Evolutionary conservation across 2,888 invertebrate genomes (phyloP).

Genomic region (Abrostola triplasia): DNA sequence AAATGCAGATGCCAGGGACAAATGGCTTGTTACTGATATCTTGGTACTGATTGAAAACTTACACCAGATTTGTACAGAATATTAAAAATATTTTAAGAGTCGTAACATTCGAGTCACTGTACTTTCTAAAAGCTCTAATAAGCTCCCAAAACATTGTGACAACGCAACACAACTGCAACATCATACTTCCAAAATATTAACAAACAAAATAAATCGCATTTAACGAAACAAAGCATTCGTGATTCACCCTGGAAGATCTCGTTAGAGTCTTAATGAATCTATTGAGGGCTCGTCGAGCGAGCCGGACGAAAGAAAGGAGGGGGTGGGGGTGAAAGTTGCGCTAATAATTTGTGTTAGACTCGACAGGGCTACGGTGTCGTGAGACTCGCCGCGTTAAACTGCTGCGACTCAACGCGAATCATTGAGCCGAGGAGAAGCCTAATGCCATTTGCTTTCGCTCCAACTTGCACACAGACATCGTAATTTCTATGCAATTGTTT

Average conservation of each 20-base stretch:
- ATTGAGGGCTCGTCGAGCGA: slow-evolving; percentile 85
- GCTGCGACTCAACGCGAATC: slow-evolving; percentile 61
- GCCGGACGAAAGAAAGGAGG: slow-evolving; percentile 77
- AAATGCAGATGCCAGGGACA: too few relatives aligned
- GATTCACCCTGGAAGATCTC: slow-evolving; percentile 85
- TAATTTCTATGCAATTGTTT: slow-evolving; percentile 56
- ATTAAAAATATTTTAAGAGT: too few relatives aligned
- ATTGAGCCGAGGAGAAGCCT: slow-evolving; percentile 73
- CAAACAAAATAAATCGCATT: slow-evolving; percentile 84
- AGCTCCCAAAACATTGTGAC: slow-evolving; percentile 20
- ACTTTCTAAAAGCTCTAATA: slow-evolving; percentile 8
- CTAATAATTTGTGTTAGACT: slow-evolving; percentile 82
- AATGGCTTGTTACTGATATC: too few relatives aligned
- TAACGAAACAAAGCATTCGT: slow-evolving; percentile 84
- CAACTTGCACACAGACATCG: slow-evolving; percentile 65
- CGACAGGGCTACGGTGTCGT: slow-evolving; percentile 38
- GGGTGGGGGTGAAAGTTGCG: slow-evolving; percentile 73
- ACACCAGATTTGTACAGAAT: too few relatives aligned
- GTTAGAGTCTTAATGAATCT: slow-evolving; percentile 88
- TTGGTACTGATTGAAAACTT: too few relatives aligned
- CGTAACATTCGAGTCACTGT: too few relatives aligned
- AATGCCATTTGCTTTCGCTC: slow-evolving; percentile 73
- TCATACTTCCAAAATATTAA: slow-evolving; percentile 66
- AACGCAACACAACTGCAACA: slow-evolving; percentile 35
- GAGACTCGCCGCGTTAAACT: slow-evolving; percentile 49